Percentiles rank a stretch among this genome's conserved stretches.
Conservation (phyloP, 2,888 invertebrate species). For the Autographa pulchrina region DNA sequence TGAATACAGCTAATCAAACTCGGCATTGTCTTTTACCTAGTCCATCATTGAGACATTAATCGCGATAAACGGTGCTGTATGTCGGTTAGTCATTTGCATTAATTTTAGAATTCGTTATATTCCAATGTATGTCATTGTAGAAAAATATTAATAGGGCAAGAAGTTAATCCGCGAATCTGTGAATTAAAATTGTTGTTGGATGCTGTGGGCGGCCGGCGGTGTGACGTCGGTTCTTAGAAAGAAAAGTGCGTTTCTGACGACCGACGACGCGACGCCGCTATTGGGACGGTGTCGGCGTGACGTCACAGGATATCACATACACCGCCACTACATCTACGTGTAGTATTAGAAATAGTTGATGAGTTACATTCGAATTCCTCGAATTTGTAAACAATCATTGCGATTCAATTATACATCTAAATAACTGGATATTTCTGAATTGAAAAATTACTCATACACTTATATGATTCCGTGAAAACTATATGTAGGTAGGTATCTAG, state of each 20-base stretch:
- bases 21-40: neutral
- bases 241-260: conserved; percentile 51
- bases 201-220: conserved; percentile 62
- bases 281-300: conserved; percentile 61
- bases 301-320: conserved; percentile 77
- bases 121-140: conserved; percentile 60
- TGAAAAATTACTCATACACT: conserved; percentile 41
- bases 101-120: conserved; percentile 58
- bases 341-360: conserved; percentile 84
- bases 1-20: neutral
- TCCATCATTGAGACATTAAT: conserved; percentile 18
- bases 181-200: conserved; percentile 73
- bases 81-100: conserved; percentile 48
- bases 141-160: conserved; percentile 71
- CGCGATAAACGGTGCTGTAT: conserved; percentile 24
- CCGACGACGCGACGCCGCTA: conserved; percentile 50
- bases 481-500: neutral
- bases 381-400: conserved; percentile 77
- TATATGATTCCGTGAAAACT: conserved; percentile 31
- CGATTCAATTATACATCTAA: conserved; percentile 58
- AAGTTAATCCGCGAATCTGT: conserved; percentile 70
- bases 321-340: conserved; percentile 68
- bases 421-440: conserved; percentile 41
- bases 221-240: conserved; percentile 54
- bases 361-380: conserved; percentile 78